Conservation (phyloP, 2,797 vertebrate species). For the Catharus ustulatus region DNA sequence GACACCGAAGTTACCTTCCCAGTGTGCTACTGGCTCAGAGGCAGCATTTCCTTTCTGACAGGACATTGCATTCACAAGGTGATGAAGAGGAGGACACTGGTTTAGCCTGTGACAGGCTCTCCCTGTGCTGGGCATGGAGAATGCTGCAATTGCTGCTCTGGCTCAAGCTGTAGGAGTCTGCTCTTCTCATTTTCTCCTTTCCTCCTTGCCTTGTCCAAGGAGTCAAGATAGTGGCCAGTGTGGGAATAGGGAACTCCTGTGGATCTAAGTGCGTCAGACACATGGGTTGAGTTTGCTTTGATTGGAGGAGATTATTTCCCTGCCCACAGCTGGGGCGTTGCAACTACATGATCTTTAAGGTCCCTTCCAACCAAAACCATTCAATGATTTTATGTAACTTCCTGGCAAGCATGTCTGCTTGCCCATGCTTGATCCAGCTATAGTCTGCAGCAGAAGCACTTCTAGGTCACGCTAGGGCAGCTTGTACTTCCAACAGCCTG, state of each 20-base stretch:
- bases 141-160: neutral
- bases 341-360: neutral
- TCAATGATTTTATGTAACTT: neutral
- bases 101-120: neutral
- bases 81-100: neutral
- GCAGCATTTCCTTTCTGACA: neutral
- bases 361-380: neutral
- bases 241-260: neutral
- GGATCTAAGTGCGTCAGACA: rapidly evolving
- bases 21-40: neutral
- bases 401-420: neutral
- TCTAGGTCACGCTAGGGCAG: neutral
- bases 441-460: neutral
- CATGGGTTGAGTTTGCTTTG: neutral
- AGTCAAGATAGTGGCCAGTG: neutral
- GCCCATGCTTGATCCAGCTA: neutral
- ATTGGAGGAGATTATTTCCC: neutral
- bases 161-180: neutral
- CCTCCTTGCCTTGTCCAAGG: neutral
- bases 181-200: neutral
- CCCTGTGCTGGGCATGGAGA: neutral
- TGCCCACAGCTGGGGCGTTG: rapidly evolving
- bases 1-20: neutral
- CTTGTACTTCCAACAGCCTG: neutral
- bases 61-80: neutral